These are phyloP conservation scores for Sussaba pulchella DNA, from an alignment of 2,888 invertebrate genomes.

Conservation along the genomic window DNA sequence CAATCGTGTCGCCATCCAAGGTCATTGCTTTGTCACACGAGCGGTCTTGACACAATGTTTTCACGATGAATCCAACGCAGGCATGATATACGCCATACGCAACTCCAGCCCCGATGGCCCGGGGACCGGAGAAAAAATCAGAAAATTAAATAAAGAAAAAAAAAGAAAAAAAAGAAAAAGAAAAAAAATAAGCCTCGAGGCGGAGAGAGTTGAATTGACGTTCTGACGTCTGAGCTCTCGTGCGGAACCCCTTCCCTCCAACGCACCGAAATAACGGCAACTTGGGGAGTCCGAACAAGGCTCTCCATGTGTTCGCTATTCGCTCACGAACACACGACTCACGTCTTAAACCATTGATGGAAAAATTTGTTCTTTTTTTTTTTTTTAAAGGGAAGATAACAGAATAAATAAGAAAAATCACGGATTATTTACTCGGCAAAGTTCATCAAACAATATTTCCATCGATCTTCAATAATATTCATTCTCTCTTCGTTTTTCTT, in stretches of 20 bases:
- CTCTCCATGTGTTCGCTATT: constrained; percentile 3
- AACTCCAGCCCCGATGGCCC: too few species aligned
- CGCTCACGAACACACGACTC: not conserved
- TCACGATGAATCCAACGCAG: constrained; percentile 17
- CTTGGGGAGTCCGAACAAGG: constrained; percentile 34
- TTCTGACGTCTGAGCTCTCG: constrained; percentile 27
- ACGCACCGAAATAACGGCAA: constrained; percentile 62
- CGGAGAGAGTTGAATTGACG: constrained; percentile 55
- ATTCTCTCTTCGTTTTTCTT: too few species aligned
- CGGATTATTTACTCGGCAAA: too few species aligned
- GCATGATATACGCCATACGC: not conserved
- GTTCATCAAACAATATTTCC: too few species aligned
- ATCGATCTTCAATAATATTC: too few species aligned
- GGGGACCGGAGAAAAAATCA: too few species aligned
- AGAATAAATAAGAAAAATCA: too few species aligned
- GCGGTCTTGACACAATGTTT: constrained; percentile 39
- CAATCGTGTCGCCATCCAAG: not conserved
- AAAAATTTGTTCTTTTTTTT: too few species aligned
- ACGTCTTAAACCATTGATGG: too few species aligned
- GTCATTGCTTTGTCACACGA: not conserved
- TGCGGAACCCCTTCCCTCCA: constrained; percentile 5
- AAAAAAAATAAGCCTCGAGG: constrained; percentile 49
- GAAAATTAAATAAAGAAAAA: too few species aligned
- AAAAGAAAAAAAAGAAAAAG: too few species aligned
- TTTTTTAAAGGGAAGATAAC: too few species aligned